Conservation (phyloP, 1,140 invertebrate species). For the Pentalonia nigronervosa region DNA sequence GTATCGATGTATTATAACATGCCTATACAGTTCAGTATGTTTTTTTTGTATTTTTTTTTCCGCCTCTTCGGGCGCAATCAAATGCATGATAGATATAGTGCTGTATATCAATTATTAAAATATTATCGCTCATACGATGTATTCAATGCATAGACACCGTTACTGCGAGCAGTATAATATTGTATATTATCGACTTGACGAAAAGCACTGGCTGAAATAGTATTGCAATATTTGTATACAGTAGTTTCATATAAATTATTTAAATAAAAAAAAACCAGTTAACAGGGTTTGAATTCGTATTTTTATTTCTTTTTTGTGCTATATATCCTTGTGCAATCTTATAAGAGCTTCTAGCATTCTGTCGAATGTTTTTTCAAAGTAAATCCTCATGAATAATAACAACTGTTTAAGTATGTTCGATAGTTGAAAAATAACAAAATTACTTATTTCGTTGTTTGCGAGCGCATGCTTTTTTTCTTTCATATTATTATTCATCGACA, state of each 20-base stretch:
- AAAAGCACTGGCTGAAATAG: not conserved
- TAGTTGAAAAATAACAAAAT: slow-evolving; percentile 6
- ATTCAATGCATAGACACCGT: not conserved
- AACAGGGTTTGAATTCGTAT: not conserved
- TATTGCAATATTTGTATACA: not conserved
- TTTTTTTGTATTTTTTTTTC: not conserved
- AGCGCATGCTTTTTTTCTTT: not conserved
- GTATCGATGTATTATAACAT: not conserved
- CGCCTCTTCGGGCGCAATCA: not conserved
- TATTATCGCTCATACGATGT: not conserved
- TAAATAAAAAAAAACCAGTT: slow-evolving; percentile 9
- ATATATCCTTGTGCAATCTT: not conserved
- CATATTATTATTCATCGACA: not conserved
- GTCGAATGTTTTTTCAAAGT: slow-evolving; percentile 1
- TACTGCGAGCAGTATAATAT: not conserved
- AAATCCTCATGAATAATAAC: slow-evolving; percentile 34
- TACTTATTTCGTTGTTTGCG: slow-evolving; percentile 2
- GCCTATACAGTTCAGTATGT: not conserved
- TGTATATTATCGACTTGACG: not conserved
- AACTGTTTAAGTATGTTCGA: not conserved
- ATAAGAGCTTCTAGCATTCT: not conserved
- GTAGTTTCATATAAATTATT: slow-evolving; percentile 1
- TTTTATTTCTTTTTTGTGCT: not conserved
- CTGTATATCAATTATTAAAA: slow-evolving; percentile 14
- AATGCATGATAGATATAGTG: not conserved